A percentile compares a stretch with the other conserved stretches of the same genome.
phyloP scores from a whole-genome alignment of 2,888 invertebrate genomes.

The Sinotaia quadrata region DNA sequence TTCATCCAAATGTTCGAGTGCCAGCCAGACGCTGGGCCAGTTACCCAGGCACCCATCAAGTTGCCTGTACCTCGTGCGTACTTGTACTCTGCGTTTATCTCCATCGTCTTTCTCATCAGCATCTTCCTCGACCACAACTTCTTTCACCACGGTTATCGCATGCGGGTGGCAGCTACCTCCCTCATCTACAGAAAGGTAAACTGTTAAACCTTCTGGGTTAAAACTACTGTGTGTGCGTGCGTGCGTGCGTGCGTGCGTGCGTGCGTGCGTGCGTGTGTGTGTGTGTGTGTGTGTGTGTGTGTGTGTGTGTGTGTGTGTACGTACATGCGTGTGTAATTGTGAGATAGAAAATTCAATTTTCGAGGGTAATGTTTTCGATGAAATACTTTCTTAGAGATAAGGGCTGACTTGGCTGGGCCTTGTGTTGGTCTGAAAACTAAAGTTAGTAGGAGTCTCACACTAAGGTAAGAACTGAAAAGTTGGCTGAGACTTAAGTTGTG shows the following conservation, averaged over 20 bases:
- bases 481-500: too few species aligned
- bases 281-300: slow-evolving; percentile 7
- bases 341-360: too few species aligned
- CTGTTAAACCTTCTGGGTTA: too few species aligned
- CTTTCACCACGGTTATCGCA: slow-evolving; percentile 54
- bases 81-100: slow-evolving; percentile 43
- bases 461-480: too few species aligned
- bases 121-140: slow-evolving; percentile 53
- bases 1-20: slow-evolving; percentile 47
- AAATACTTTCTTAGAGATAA: too few species aligned
- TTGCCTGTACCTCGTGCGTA: slow-evolving; percentile 42
- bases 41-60: not conserved
- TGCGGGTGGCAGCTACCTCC: slow-evolving; percentile 54
- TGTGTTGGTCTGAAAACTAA: too few species aligned
- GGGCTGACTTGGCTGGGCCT: too few species aligned
- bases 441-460: too few species aligned
- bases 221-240: not conserved
- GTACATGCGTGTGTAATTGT: too few species aligned
- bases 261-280: not conserved
- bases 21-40: not conserved
- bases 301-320: too few species aligned
- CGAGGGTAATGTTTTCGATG: too few species aligned
- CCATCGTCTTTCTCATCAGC: slow-evolving; percentile 44
- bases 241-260: not conserved
- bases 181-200: slow-evolving; percentile 58